Conservation (phyloP, 2,797 vertebrate genomes). For the Anas flavirostris region DNA sequence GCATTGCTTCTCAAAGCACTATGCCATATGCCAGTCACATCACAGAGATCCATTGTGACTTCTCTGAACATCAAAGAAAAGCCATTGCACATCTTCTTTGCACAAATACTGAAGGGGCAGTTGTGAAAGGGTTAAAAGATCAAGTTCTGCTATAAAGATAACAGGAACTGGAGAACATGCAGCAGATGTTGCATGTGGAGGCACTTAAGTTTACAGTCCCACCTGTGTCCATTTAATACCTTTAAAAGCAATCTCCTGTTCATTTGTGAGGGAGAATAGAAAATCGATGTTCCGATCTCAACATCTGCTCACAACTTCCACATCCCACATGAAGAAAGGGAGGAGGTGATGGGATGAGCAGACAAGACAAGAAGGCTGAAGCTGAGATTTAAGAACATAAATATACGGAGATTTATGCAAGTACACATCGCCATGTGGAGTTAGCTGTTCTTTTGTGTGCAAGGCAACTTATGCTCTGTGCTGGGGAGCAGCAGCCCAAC, state of each 20-base stretch:
- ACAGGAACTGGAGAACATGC: slow-evolving; percentile 59
- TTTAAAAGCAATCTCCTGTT: slow-evolving; percentile 70
- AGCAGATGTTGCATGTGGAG: slow-evolving; percentile 74
- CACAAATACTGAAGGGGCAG: not conserved
- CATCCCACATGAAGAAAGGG: not conserved
- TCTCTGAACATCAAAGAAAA: slow-evolving; percentile 52
- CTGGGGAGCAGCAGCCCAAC: not conserved
- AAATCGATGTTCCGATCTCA: not conserved
- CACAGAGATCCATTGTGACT: slow-evolving; percentile 61
- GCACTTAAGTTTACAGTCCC: slow-evolving; percentile 73
- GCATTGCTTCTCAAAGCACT: slow-evolving; percentile 18
- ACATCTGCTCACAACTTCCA: not conserved
- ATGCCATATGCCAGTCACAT: slow-evolving; percentile 15
- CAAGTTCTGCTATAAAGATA: slow-evolving; percentile 71
- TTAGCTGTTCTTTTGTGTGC: not conserved
- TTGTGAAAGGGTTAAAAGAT: slow-evolving; percentile 66
- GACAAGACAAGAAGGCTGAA: slow-evolving; percentile 5
- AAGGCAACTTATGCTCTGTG: not conserved
- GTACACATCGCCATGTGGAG: not conserved
- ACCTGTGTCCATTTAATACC: slow-evolving; percentile 71
- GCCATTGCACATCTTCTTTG: not conserved
- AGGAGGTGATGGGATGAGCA: not conserved
- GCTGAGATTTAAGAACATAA: not conserved
- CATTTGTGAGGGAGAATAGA: slow-evolving; percentile 35
- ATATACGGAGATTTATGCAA: not conserved